A percentile compares a stretch with the other conserved stretches of the same genome.
Evolutionary conservation across 2,797 vertebrate species (phyloP).

Genomic region (Characodon lateralis): DNA sequence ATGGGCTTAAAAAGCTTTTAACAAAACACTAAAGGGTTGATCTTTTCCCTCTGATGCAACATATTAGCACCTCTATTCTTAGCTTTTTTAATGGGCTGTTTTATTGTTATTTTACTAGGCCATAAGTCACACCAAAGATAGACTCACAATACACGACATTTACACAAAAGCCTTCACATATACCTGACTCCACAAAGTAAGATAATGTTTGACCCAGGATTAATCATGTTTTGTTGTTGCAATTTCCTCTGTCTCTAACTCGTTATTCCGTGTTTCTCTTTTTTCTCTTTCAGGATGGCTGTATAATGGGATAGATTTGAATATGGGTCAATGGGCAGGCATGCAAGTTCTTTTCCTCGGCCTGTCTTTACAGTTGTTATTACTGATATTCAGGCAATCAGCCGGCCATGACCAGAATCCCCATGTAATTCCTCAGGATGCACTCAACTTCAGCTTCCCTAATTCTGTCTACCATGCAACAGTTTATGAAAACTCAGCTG

Average conservation of each 20-base stretch:
- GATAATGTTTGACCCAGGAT: background rate
- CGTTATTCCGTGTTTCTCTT: constrained; percentile 10
- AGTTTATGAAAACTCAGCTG: constrained; percentile 95
- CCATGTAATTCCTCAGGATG: constrained; percentile 57
- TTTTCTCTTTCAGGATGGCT: constrained; percentile 80
- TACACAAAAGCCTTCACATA: too few relatives aligned
- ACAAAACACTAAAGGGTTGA: too few relatives aligned
- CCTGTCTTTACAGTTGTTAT: constrained; percentile 83
- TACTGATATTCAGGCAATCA: constrained; percentile 76
- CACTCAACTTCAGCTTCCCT: constrained; percentile 88
- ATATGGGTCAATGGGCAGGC: constrained; percentile 90
- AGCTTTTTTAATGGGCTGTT: too few relatives aligned
- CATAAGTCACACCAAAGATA: too few relatives aligned
- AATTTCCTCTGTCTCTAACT: constrained; percentile 33
- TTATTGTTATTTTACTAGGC: too few relatives aligned
- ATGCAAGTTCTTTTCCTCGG: constrained; percentile 79
- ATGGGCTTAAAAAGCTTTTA: too few relatives aligned
- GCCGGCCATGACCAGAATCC: constrained; percentile 78
- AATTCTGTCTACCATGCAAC: constrained; percentile 90
- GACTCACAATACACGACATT: too few relatives aligned
- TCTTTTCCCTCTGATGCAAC: too few relatives aligned
- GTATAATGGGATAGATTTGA: constrained; percentile 93
- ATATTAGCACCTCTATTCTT: too few relatives aligned
- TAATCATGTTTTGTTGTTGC: background rate
- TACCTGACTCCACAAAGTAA: too few relatives aligned